Evolutionary conservation across 1,140 invertebrate genomes (phyloP), one percentile per base, ranked within the genome.

Genomic region (Ylistrum balloti): DNA sequence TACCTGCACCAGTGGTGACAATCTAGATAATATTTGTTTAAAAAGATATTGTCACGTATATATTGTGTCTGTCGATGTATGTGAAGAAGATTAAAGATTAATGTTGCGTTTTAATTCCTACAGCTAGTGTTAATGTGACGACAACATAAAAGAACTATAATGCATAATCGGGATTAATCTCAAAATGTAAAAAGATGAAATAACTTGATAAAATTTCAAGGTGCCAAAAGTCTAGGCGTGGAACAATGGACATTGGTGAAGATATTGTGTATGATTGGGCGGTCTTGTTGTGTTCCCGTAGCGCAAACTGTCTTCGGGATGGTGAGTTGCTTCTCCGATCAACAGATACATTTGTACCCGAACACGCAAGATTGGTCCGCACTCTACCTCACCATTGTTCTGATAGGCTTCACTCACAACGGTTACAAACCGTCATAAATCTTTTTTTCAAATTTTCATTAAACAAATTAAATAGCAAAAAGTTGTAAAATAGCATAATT

Each of bases 401-500:
- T n/a, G 56, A 28, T 74, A 74, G 22, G 56, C 56, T 17, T 74
- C 17, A 5, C 1, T n/a, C 56, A 74, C 22, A 74, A 28, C 56
- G n/a, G 56, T 74, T 74, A 74, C 22, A 74, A 22, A 28, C 5
- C n/a, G 5, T 74, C 56, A 74, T 74, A 74, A 74, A 74, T 28
- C n/a, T n/a, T 9, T 28, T 74, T 74, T 74, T 22, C n/a, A 74
- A 28, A 9, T 28, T 74, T 74, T 74, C 56, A 74, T 74, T 74
- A 74, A 74, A 74, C n/a, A 74, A 74, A 74, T 74, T 74, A 74
- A 74, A 74, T 74, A 74, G 56, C 56, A 74, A 74, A 74, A 74
- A 74, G 56, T 74, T 74, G 56, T 74, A 74, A 74, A 74, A 74
- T 74, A 28, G 56, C 56, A 74, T 74, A 74, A 74, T 74, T 74